Conservation (phyloP, 2,888 invertebrate species). For the Amiota communis region DNA sequence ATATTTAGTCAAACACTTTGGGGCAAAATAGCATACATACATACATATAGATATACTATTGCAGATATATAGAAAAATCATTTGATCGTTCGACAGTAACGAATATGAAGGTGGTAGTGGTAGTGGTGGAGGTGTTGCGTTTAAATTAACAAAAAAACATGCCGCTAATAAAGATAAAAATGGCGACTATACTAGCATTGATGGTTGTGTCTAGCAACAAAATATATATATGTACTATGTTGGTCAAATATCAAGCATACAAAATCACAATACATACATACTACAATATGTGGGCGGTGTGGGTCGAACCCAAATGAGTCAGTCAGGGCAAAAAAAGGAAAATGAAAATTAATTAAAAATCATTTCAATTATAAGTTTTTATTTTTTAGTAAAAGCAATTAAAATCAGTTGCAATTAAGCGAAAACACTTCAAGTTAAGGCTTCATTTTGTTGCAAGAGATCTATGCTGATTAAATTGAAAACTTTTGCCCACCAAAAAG, state of each 20-base stretch:
- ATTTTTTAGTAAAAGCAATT: conserved; percentile 34
- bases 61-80: conserved; percentile 43
- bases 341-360: conserved; percentile 53
- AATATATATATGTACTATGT: too few relatives aligned
- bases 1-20: conserved; percentile 49
- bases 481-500: background rate
- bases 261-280: background rate
- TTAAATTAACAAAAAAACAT: conserved; percentile 56
- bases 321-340: conserved; percentile 27
- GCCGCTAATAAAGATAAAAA: conserved; percentile 59
- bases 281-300: conserved; percentile 23
- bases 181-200: conserved; percentile 1
- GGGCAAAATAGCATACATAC: conserved; percentile 42
- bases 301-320: background rate
- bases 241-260: conserved; percentile 31
- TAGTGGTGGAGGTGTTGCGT: conserved; percentile 38
- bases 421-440: conserved; percentile 37
- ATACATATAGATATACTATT: background rate
- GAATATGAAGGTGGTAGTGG: background rate
- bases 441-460: conserved; percentile 11
- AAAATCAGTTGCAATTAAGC: conserved; percentile 52
- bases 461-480: conserved; percentile 15
- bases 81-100: conserved; percentile 38
- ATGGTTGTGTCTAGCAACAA: conserved; percentile 1
- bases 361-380: conserved; percentile 9